Evolutionary conservation across 2,113 vertebrate species (phyloP).

Genomic region (Terrapene triunguis): DNA sequence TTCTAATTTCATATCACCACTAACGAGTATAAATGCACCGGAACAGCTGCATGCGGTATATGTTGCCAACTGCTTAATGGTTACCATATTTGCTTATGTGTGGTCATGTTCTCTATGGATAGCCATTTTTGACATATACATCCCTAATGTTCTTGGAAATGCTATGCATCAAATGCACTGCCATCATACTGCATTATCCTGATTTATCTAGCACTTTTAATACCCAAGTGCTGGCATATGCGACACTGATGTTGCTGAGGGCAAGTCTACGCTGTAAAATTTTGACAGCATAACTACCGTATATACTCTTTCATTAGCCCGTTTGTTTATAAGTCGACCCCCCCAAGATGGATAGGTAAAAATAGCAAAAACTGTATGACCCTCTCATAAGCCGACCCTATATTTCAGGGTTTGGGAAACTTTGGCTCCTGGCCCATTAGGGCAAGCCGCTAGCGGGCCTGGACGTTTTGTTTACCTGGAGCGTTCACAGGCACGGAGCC

Average conservation of each 20-base stretch:
- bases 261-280: background rate
- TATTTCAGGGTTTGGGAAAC: no score
- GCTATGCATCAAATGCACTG: background rate
- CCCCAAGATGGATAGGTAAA: no score
- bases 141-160: background rate
- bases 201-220: background rate
- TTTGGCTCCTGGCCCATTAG: no score
- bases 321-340: no score
- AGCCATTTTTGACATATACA: background rate
- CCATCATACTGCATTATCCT: background rate
- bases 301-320: no score
- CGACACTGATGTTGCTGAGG: background rate
- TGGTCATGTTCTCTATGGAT: background rate
- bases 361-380: no score
- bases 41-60: background rate
- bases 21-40: background rate
- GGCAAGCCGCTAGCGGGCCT: no score
- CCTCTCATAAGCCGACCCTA: no score
- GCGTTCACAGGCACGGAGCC: no score
- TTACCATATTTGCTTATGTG: background rate
- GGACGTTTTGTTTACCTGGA: no score
- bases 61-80: background rate
- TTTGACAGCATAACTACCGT: background rate
- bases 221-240: background rate
- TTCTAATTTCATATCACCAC: constrained; percentile 40